These are phyloP conservation scores for Aurelia coerulea DNA, from an alignment of 30 jellyfish, hydroid and myxozoan genomes.

Conservation along the genomic window DNA sequence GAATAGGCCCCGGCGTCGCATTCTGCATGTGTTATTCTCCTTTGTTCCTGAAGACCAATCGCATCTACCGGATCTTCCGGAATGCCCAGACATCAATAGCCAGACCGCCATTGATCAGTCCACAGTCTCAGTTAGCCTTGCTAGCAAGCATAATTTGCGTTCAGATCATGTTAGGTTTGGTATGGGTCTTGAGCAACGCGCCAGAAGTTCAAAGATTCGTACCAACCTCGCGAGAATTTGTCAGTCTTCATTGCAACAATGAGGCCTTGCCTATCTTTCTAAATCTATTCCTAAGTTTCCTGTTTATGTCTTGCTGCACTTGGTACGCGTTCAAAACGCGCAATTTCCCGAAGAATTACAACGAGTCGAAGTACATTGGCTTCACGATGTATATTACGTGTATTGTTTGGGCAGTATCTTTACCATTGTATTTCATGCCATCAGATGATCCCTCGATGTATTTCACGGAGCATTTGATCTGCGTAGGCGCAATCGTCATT, in stretches of 20 bases:
- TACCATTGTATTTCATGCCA: constrained; percentile 76
- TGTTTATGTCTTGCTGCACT: constrained; percentile 84
- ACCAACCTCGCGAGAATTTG: constrained; percentile 33
- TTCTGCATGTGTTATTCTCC: constrained; percentile 86
- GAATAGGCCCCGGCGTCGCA: constrained; percentile 81
- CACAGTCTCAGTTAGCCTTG: constrained; percentile 75
- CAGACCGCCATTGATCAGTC: constrained; percentile 78
- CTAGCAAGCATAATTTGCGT: constrained; percentile 62
- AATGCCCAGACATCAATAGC: constrained; percentile 75
- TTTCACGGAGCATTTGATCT: constrained; percentile 45
- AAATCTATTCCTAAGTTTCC: constrained; percentile 74
- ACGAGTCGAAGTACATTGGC: constrained; percentile 91
- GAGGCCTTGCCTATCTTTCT: constrained; percentile 64
- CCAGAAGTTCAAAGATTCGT: constrained; percentile 9
- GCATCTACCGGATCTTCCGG: constrained; percentile 84
- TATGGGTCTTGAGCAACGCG: constrained; percentile 66
- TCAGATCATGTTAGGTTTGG: constrained; percentile 73
- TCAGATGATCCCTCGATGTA: background rate
- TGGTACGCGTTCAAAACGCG: constrained; percentile 89
- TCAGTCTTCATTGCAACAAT: constrained; percentile 62
- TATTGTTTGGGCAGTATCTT: constrained; percentile 83
- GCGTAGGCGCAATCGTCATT: constrained; percentile 44
- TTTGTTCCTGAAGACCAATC: constrained; percentile 78
- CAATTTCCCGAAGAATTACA: constrained; percentile 93
- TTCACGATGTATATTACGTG: constrained; percentile 88